phyloP scores from a whole-genome alignment of 2,113 vertebrate genomes.

The Catagonus wagneri region DNA sequence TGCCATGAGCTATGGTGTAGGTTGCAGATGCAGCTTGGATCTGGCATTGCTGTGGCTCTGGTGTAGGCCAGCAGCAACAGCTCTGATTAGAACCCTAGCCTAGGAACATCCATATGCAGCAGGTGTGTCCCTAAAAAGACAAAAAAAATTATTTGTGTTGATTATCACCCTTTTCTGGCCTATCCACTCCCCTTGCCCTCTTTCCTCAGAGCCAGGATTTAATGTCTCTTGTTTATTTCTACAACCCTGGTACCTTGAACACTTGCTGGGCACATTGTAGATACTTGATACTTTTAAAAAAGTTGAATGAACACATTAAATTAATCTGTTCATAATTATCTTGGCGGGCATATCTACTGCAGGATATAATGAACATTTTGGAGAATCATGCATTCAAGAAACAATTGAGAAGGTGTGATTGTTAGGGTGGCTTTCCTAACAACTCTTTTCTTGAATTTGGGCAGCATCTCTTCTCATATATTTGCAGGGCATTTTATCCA shows the following conservation, averaged over 20 bases:
- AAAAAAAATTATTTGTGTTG: neutral
- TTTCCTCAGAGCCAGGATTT: neutral
- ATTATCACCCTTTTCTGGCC: neutral
- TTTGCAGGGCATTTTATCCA: neutral
- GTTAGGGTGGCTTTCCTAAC: neutral
- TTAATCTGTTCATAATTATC: neutral
- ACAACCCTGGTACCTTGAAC: neutral
- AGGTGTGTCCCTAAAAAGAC: no score
- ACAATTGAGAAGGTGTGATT: neutral
- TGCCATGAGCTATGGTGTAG: no score
- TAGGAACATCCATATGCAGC: no score
- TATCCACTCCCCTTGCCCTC: neutral
- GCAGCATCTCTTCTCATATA: neutral
- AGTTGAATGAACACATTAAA: neutral
- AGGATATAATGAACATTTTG: neutral
- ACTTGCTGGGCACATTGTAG: neutral
- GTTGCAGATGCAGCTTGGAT: no score
- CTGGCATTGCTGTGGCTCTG: no score
- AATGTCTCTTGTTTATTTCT: neutral
- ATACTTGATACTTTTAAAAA: neutral
- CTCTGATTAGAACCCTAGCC: no score
- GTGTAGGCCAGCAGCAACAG: no score
- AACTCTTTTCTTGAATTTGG: conserved; percentile 16
- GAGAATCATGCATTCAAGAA: neutral
- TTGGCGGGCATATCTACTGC: neutral